Percentiles rank a stretch among this genome's conserved stretches.
Conservation (phyloP, 2,113 vertebrate species). For the Tenrec ecaudatus region DNA sequence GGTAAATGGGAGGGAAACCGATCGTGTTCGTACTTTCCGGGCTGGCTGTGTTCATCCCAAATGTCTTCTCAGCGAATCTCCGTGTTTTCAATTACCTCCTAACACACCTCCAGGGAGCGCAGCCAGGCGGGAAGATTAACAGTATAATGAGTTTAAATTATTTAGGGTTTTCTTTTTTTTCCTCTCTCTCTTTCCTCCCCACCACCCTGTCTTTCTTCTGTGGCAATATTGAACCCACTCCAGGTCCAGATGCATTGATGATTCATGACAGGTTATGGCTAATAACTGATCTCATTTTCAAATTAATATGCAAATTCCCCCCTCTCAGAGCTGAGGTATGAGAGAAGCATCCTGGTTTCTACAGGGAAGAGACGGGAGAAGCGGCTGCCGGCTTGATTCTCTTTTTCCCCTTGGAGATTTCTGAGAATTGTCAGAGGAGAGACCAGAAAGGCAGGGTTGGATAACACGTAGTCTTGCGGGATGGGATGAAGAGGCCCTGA, state of each 20-base stretch:
- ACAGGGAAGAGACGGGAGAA: not conserved
- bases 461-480: not conserved
- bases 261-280: constrained; percentile 80
- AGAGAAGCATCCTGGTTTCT: not conserved
- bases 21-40: constrained; percentile 24
- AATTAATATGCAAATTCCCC: constrained; percentile 82
- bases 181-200: too few species aligned
- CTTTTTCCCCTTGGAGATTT: not conserved
- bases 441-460: not conserved
- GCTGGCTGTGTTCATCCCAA: constrained; percentile 76
- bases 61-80: constrained; percentile 84
- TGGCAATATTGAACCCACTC: constrained; percentile 82
- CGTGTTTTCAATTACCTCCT: constrained; percentile 87
- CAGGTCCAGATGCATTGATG: constrained; percentile 76
- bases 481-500: not conserved
- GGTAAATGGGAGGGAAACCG: constrained; percentile 68
- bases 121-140: constrained; percentile 85
- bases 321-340: constrained; percentile 23
- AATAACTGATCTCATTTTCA: constrained; percentile 82
- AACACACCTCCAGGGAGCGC: constrained; percentile 86
- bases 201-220: constrained; percentile 57
- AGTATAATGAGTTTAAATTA: constrained; percentile 89
- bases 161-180: constrained; percentile 9
- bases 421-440: not conserved
- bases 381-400: not conserved